phyloP scores from a whole-genome alignment of 2,113 vertebrate genomes.

The Bettongia penicillata region DNA sequence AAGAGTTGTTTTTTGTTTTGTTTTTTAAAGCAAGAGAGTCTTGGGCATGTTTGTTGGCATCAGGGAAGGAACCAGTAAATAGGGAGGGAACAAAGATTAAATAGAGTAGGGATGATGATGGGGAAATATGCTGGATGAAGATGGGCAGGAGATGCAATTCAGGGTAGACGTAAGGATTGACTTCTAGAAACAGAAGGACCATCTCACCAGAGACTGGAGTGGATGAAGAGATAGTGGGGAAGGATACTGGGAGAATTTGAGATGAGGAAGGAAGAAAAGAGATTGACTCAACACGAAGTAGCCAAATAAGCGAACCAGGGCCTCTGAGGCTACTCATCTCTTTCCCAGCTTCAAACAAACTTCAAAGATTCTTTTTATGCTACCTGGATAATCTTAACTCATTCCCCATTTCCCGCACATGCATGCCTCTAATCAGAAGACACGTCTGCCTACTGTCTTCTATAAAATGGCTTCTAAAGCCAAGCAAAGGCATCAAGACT shows the following conservation, averaged over 20 bases:
- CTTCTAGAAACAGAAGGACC: background rate
- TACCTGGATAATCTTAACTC: background rate
- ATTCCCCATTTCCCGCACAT: background rate
- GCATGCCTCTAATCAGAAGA: background rate
- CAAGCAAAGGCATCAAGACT: conserved; percentile 14
- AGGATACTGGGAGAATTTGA: background rate
- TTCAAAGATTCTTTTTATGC: background rate
- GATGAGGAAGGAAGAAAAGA: background rate
- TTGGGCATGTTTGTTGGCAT: background rate
- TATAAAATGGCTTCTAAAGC: background rate
- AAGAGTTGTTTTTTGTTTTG: background rate
- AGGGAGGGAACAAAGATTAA: background rate
- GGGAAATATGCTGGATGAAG: background rate
- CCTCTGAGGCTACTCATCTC: background rate
- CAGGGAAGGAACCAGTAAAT: background rate
- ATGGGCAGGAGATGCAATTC: background rate
- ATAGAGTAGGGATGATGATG: background rate
- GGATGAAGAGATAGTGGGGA: background rate
- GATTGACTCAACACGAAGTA: background rate
- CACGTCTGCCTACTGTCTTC: background rate
- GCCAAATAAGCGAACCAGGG: background rate
- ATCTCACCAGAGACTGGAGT: background rate
- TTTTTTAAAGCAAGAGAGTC: background rate
- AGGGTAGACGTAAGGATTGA: background rate
- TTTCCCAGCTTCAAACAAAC: background rate